Evolutionary conservation across 2,113 vertebrate genomes (phyloP), one percentile per base, ranked within the genome.

Genomic region (Rutilus rutilus): DNA sequence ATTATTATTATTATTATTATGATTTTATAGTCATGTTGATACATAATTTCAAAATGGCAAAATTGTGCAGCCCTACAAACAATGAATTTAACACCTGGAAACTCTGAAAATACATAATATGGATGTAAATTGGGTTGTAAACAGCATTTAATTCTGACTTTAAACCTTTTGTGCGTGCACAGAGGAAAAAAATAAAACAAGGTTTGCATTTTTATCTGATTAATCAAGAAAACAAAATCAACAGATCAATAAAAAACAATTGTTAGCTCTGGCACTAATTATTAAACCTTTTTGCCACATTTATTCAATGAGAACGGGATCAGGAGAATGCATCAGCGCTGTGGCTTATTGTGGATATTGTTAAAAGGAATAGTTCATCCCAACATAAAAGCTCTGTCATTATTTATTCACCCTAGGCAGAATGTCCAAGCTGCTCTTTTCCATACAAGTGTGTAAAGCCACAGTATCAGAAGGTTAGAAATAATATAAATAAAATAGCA

Each of bases 311-410:
- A 23, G 54, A 57, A 71, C 2, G 6, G 2, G 21, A 45, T 74
- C 39, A 45, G 23, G 3, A 25, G 27, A 74, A n/a, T 15, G 5
- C 10, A 42, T n/a, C 21, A n/a, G 42, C 12, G 27, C 73, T 75
- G 73, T 50, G 42, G 42, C n/a, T 75, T 67, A 14, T 33, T 33
- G 27, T 33, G 6, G 5, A 33, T 67, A 27, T 27, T 75, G 5
- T 45, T 75, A 25, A 75, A 42, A 75, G 73, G 42, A 75, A 25
- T 27, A 75, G n/a, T 75, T 75, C 42, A 50, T 27, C n/a, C 73
- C 12, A 75, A 54, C 47, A 77, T 54, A 77, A 54, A 77, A 54
- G 47, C 17, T 54, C 75, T 54, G 50, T 77, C 50, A 77, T 77
- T 27, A 54, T 33, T 54, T 54, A 54, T 50, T 77, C 50, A 77